phyloP scores from a whole-genome alignment of 2,113 vertebrate species.

The Rhinolophus ferrumequinum region DNA sequence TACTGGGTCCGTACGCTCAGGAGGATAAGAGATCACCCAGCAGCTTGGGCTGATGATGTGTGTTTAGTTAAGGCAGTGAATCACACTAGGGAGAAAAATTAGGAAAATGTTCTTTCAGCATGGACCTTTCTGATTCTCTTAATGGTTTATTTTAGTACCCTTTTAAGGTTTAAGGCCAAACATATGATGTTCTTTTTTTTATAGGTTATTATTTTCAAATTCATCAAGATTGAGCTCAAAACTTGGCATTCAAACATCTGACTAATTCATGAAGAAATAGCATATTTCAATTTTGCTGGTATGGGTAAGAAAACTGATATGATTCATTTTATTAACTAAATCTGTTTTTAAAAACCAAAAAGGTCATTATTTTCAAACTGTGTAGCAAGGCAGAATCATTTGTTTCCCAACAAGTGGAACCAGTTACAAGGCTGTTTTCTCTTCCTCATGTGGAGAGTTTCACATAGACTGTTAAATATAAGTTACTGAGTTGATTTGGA shows the following conservation, averaged over 20 bases:
- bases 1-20: neutral
- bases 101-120: neutral
- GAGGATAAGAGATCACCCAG: neutral
- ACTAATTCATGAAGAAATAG: slow-evolving; percentile 53
- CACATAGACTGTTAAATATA: slow-evolving; percentile 59
- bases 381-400: slow-evolving; percentile 35
- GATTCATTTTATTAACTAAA: slow-evolving; percentile 66
- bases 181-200: neutral
- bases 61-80: neutral
- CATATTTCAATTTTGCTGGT: neutral
- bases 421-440: slow-evolving; percentile 54
- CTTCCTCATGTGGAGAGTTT: slow-evolving; percentile 55
- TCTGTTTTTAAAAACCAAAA: slow-evolving; percentile 41
- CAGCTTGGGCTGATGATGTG: neutral
- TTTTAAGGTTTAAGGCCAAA: slow-evolving; percentile 33
- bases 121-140: neutral
- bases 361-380: slow-evolving; percentile 57
- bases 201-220: slow-evolving; percentile 24
- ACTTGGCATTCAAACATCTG: slow-evolving; percentile 44
- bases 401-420: slow-evolving; percentile 67
- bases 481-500: slow-evolving; percentile 65
- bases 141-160: neutral
- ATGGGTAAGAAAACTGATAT: slow-evolving; percentile 1
- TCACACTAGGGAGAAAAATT: neutral
- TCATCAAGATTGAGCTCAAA: slow-evolving; percentile 25